phyloP scores from a whole-genome alignment of 2,797 vertebrate genomes.

The Silurus aristotelis region DNA sequence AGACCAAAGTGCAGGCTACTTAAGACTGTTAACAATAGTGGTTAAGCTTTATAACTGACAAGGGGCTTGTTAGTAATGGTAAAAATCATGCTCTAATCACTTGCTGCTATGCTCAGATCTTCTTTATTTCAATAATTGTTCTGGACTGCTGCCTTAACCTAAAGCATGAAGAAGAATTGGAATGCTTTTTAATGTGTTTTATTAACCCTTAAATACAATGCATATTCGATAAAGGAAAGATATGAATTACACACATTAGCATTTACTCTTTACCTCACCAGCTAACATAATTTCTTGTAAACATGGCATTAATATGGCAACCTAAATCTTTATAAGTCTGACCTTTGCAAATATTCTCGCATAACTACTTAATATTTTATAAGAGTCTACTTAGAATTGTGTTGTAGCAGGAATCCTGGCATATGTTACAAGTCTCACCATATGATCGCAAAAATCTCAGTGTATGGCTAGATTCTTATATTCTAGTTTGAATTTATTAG shows the following conservation, averaged over 20 bases:
- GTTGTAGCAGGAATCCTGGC: not conserved
- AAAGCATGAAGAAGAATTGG: not conserved
- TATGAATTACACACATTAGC: not conserved
- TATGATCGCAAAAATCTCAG: not conserved
- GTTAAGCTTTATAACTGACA: conserved; percentile 44
- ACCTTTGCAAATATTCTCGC: not conserved
- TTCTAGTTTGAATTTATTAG: too few species aligned
- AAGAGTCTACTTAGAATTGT: not conserved
- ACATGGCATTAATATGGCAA: not conserved
- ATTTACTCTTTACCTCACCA: not conserved
- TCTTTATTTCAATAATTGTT: conserved; percentile 35
- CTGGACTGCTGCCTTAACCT: conserved; percentile 18
- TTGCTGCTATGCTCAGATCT: conserved; percentile 8
- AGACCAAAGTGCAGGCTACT: conserved; percentile 25
- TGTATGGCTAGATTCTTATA: too few species aligned
- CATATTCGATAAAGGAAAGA: not conserved
- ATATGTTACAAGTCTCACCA: not conserved
- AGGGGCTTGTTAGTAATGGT: conserved; percentile 43
- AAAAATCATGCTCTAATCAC: conserved; percentile 34
- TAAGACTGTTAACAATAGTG: conserved; percentile 44
- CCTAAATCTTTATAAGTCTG: not conserved
- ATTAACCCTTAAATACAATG: not conserved
- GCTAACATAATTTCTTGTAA: not conserved
- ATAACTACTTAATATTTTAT: not conserved
- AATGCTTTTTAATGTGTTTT: conserved; percentile 19